Evolutionary conservation across 2,113 vertebrate genomes (phyloP).

Genomic region (Poicephalus meyeri): DNA sequence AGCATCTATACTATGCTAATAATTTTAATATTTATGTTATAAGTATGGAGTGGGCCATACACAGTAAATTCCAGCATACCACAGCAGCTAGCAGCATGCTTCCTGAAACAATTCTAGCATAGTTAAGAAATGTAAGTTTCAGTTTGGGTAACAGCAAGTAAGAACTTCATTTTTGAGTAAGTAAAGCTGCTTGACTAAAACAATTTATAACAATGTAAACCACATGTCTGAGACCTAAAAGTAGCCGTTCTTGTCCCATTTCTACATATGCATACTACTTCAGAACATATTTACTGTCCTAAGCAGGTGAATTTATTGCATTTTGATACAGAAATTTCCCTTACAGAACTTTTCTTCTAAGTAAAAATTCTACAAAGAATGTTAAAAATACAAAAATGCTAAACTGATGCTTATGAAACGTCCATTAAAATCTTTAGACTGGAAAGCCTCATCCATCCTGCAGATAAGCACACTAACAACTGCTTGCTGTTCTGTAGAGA

Average conservation of each 20-base stretch:
- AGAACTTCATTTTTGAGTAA: background rate
- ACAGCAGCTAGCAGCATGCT: background rate
- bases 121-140: background rate
- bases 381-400: background rate
- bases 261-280: background rate
- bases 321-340: background rate
- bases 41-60: background rate
- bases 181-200: background rate
- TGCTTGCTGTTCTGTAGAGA: conserved; percentile 50
- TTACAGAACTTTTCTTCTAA: background rate
- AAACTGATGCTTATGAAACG: conserved; percentile 8
- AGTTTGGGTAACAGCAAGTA: background rate
- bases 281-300: background rate
- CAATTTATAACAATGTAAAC: background rate
- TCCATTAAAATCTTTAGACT: conserved; percentile 14
- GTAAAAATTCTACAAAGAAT: background rate
- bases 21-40: background rate
- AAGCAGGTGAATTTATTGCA: background rate
- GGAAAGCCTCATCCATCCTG: conserved; percentile 25
- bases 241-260: background rate
- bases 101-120: background rate
- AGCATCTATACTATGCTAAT: background rate
- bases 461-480: conserved; percentile 14
- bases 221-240: background rate
- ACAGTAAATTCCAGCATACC: background rate